Evolutionary conservation across 2,888 invertebrate species (phyloP).

Genomic region (Craniophora ligustri): DNA sequence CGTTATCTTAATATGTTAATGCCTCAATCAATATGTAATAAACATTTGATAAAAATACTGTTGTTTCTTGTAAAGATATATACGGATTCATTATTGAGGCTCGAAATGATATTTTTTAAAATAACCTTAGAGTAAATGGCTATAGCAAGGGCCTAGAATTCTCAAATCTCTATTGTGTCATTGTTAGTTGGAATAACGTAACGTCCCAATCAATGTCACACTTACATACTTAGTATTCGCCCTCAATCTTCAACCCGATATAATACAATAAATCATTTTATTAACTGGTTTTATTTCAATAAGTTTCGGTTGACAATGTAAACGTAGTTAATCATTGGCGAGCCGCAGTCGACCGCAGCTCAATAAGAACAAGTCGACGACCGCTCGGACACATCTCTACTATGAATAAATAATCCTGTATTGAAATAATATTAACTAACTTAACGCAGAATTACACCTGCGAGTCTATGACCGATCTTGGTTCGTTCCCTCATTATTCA

Average conservation of each 20-base stretch:
- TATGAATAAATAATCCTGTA: constrained; percentile 36
- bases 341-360: constrained; percentile 33
- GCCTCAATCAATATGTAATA: too few species aligned
- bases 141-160: too few species aligned
- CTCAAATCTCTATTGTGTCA: too few species aligned
- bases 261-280: constrained; percentile 37
- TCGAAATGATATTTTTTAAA: too few species aligned
- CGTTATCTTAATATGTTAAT: too few species aligned
- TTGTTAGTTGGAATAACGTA: too few species aligned
- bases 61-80: too few species aligned
- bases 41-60: too few species aligned
- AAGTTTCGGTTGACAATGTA: constrained; percentile 38
- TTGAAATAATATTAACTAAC: constrained; percentile 28
- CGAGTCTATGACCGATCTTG: constrained; percentile 8
- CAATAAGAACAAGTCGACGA: constrained; percentile 46
- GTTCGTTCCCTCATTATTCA: constrained; percentile 56
- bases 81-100: too few species aligned
- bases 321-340: constrained; percentile 45
- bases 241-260: constrained; percentile 17
- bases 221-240: constrained; percentile 3
- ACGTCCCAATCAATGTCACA: too few species aligned
- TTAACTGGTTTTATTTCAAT: constrained; percentile 43
- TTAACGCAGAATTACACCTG: constrained; percentile 25
- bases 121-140: too few species aligned
- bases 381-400: constrained; percentile 44